Evolutionary conservation across 2,888 invertebrate species (phyloP).

Genomic region (Tetrapedia diversipes): DNA sequence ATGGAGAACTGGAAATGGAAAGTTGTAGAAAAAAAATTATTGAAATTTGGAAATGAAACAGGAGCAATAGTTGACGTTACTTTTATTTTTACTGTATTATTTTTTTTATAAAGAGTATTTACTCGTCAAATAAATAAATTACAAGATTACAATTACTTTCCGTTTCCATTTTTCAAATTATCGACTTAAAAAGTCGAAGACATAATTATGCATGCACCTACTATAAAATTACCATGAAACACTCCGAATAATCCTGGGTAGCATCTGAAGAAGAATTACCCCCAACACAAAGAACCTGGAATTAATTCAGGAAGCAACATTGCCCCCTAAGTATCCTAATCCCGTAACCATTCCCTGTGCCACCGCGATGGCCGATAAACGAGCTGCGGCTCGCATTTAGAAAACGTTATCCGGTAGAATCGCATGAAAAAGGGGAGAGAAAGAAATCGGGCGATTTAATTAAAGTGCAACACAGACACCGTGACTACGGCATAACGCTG

Average conservation of each 20-base stretch:
- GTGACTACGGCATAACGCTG: not conserved
- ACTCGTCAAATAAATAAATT: no score
- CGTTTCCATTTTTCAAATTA: not conserved
- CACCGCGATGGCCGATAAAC: conserved; percentile 11
- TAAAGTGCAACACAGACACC: not conserved
- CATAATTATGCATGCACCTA: not conserved
- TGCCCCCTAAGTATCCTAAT: not conserved
- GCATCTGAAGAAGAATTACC: not conserved
- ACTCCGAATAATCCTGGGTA: not conserved
- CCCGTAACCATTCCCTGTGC: not conserved
- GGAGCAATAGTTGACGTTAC: no score
- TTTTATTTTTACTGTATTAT: no score
- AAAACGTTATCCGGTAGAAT: not conserved
- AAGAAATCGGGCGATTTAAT: conserved; percentile 17
- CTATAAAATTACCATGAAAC: not conserved
- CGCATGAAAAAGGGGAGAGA: not conserved
- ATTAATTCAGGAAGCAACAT: not conserved
- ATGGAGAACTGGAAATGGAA: no score
- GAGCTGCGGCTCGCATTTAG: not conserved
- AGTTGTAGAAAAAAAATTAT: no score
- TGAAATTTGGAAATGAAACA: no score
- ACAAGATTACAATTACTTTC: not conserved
- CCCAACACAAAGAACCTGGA: not conserved
- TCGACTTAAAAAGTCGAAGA: not conserved
- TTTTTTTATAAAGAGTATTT: no score